Evolutionary conservation across 2,797 vertebrate genomes (phyloP).

Genomic region (Rhynchotus rufescens): DNA sequence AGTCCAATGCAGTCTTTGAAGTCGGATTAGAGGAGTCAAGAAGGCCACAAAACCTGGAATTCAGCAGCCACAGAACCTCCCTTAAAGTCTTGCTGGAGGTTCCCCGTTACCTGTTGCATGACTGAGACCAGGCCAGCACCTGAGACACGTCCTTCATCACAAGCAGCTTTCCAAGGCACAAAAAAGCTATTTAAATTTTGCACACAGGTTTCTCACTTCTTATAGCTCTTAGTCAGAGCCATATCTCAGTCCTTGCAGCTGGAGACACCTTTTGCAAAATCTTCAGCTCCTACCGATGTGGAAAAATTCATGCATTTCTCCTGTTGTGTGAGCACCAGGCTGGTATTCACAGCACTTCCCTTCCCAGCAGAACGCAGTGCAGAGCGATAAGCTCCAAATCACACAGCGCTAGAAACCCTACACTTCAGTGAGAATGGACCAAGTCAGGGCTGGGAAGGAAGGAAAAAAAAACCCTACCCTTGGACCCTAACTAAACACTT

Average conservation of each 20-base stretch:
- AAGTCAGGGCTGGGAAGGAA: neutral
- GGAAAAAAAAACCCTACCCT: neutral
- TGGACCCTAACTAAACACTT: conserved; percentile 28
- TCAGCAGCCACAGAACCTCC: neutral
- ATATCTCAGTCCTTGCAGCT: conserved; percentile 43
- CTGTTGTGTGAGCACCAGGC: neutral
- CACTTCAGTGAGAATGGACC: neutral
- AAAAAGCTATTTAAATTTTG: conserved; percentile 39
- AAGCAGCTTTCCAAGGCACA: neutral
- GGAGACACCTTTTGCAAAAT: conserved; percentile 54
- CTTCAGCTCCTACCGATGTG: conserved; percentile 62
- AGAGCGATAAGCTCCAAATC: conserved; percentile 51
- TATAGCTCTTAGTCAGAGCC: neutral
- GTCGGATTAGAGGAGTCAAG: neutral
- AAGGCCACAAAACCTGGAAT: neutral
- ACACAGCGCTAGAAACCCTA: neutral
- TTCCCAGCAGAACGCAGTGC: neutral
- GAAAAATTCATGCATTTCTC: conserved; percentile 70
- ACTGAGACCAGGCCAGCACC: neutral
- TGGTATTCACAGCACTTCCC: neutral
- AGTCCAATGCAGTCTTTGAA: neutral
- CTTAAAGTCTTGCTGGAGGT: neutral
- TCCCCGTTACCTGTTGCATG: neutral
- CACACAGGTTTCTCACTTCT: neutral
- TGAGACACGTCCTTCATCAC: neutral